Base-by-base conservation (phyloP, 2,888 invertebrate genomes). In the Chloroclysta siterata region DNA sequence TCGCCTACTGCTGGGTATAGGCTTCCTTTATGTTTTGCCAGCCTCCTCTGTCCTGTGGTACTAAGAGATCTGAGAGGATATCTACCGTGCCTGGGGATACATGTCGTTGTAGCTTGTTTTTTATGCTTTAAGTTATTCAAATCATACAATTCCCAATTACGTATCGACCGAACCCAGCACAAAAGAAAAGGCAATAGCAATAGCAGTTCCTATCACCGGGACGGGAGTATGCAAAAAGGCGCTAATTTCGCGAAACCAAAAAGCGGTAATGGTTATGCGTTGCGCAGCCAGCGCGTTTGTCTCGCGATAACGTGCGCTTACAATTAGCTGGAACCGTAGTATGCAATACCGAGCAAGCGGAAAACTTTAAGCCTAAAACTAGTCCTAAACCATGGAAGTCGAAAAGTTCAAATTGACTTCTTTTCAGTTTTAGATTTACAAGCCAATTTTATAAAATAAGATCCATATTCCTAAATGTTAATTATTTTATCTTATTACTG, bases 201-300 rank as follows among this genome's bases (percentile, higher is more conserved):
- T 81, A 76, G 77, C 79, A 77, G 77, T 78, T 74, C 77, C 82
- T 81, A 84, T 83, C 80, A 77, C 70, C 67, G 65, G 84, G 87
- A 85, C 81, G 88, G 80, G 82, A 82, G 86, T 79, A 88, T 90
- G 89, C 90, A 92, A 93, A 93, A 93, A 93, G 91, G 88, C 92
- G 91, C 91, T 93, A 92, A 93, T 93, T 89, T 88, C 82, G 75
- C 85, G 87, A 89, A 89, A 90, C 92, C 91, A 89, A 91, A 91
- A 89, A 91, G 88, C 89, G 87, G 87, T 89, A 93, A 93, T 88
- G 90, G 91, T 93, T 93, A 93, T 93, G 92, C 90, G 91, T 89
- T 88, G 89, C 85, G 84, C 85, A 83, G 82, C 85, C 84, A 86
- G 82, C 89, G 84, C 92, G 90, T 92, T 93, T 93, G 91, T 92